phyloP scores from a whole-genome alignment of 2,113 vertebrate genomes.

The Pseudonaja textilis region DNA sequence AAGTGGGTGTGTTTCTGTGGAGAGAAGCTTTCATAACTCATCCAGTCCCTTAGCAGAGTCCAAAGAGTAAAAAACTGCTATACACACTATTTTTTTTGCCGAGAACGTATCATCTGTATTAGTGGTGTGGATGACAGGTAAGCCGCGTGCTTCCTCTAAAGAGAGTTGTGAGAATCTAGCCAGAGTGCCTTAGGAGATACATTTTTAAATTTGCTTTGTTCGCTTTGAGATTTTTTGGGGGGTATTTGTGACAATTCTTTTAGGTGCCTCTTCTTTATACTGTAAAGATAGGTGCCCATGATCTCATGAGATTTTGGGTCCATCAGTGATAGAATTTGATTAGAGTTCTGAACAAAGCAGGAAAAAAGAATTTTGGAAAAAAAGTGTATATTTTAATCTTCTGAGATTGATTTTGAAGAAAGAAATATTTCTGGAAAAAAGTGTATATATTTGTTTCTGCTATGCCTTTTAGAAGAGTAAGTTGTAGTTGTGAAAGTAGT shows the following conservation, averaged over 20 bases:
- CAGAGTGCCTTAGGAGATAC: background rate
- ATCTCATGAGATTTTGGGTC: background rate
- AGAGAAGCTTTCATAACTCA: constrained; percentile 38
- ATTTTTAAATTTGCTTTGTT: background rate
- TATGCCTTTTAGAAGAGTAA: background rate
- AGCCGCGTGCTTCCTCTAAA: background rate
- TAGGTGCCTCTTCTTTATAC: background rate
- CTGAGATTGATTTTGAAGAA: background rate
- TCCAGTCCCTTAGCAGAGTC: background rate
- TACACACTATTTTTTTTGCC: constrained; percentile 22
- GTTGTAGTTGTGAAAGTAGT: background rate
- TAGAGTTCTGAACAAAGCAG: background rate
- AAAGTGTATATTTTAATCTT: background rate
- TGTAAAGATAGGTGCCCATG: background rate
- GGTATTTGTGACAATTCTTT: background rate
- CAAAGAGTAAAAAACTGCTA: constrained; percentile 30
- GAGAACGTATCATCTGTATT: background rate
- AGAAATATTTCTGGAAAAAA: background rate
- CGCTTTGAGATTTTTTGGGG: background rate
- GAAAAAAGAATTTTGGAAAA: background rate
- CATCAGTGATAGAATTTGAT: background rate
- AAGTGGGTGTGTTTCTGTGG: constrained; percentile 32
- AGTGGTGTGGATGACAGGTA: background rate
- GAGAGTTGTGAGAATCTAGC: constrained; percentile 20
- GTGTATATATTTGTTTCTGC: background rate